Evolutionary conservation across 2,113 vertebrate species (phyloP).

Genomic region (Naja naja): DNA sequence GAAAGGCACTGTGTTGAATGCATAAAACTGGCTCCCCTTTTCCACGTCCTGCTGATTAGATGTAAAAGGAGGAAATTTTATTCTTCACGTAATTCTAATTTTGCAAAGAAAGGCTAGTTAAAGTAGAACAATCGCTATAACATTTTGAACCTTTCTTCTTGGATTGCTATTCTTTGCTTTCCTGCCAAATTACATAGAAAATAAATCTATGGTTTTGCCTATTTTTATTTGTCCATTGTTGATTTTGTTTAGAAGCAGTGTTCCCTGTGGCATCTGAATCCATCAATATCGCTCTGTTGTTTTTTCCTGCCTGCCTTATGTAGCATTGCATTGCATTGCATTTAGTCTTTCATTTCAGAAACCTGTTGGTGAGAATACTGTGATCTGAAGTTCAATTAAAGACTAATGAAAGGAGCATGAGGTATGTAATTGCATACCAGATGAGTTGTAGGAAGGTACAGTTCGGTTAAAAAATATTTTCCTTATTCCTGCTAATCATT

Average conservation of each 20-base stretch:
- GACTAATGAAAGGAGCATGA: conserved; percentile 45
- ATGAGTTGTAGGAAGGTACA: background rate
- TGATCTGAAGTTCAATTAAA: conserved; percentile 50
- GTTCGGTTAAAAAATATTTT: conserved; percentile 28
- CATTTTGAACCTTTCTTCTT: accelerated
- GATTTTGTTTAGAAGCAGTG: background rate
- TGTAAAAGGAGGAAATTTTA: background rate
- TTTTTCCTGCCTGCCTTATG: conserved; percentile 6
- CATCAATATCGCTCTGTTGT: conserved; percentile 10
- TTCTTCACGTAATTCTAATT: background rate
- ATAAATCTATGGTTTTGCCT: background rate
- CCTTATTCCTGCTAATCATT: background rate
- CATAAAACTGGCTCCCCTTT: background rate
- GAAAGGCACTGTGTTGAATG: background rate
- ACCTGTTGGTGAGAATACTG: conserved; percentile 50
- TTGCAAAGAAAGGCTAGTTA: no score
- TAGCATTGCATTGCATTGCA: conserved; percentile 5
- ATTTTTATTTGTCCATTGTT: background rate
- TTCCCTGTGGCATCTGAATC: background rate
- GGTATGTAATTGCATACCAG: conserved; percentile 1
- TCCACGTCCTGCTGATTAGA: background rate
- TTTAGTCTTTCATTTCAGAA: conserved; percentile 32
- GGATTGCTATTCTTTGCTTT: conserved; percentile 8
- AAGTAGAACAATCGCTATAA: background rate
- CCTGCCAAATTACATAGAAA: background rate